Conservation (phyloP, 2,888 invertebrate species). For the Acronicta alni region DNA sequence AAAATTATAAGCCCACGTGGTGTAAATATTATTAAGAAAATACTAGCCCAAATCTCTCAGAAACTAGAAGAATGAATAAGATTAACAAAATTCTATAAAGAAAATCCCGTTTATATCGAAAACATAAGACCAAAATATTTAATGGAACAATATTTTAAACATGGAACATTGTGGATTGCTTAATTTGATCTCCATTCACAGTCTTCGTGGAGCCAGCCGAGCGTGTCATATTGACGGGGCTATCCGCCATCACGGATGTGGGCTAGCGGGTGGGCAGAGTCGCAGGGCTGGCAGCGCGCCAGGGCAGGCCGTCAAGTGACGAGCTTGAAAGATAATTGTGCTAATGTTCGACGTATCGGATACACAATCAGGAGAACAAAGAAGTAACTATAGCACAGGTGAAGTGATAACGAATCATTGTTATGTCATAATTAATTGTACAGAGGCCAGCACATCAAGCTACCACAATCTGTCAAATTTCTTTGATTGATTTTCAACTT, state of each 20-base stretch:
- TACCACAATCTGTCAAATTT: no score
- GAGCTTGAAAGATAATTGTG: constrained; percentile 8
- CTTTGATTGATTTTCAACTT: no score
- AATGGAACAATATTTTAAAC: neutral
- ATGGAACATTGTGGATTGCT: neutral
- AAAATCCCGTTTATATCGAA: neutral
- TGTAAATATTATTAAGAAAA: no score
- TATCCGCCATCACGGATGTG: constrained; percentile 5
- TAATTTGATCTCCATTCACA: constrained; percentile 8
- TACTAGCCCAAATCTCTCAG: no score
- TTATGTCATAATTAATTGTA: no score
- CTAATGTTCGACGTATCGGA: neutral
- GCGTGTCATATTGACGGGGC: constrained; percentile 13
- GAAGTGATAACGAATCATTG: no score
- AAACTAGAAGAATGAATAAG: no score
- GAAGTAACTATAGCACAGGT: no score
- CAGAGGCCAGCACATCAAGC: no score
- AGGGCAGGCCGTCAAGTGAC: constrained; percentile 5
- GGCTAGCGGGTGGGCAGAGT: constrained; percentile 1
- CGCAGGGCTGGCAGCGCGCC: constrained; percentile 9
- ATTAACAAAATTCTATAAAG: no score
- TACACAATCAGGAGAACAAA: no score
- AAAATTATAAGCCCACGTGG: no score
- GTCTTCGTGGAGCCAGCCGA: constrained; percentile 4
- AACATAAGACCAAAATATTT: neutral